Evolutionary conservation across 1,140 invertebrate genomes (phyloP).

Genomic region (Musca domestica): DNA sequence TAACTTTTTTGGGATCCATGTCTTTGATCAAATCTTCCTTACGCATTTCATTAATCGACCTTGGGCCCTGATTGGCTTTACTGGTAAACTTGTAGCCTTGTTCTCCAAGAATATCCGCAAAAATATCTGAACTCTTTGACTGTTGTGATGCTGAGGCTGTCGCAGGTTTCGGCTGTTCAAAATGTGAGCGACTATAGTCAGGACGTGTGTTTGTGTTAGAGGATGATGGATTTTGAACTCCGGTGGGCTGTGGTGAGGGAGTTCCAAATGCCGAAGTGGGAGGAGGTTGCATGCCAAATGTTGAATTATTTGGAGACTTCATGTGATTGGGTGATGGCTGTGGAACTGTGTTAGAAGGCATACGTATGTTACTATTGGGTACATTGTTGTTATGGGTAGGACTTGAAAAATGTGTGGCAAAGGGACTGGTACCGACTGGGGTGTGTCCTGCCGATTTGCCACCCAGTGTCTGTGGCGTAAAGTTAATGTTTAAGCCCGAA

Average conservation of each 20-base stretch:
- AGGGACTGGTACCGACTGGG: conserved; percentile 43
- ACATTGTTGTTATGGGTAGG: conserved; percentile 48
- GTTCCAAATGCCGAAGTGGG: neutral
- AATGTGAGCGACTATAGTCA: conserved; percentile 67
- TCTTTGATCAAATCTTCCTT: conserved; percentile 81
- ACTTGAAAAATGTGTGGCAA: conserved; percentile 54
- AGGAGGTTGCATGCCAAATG: neutral
- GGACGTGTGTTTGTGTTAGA: conserved; percentile 39
- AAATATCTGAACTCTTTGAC: conserved; percentile 67
- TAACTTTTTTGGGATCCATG: conserved; percentile 90
- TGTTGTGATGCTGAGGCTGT: conserved; percentile 38
- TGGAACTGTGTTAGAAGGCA: neutral
- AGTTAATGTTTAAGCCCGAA: conserved; percentile 48
- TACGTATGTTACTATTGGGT: neutral
- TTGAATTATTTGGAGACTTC: conserved; percentile 26
- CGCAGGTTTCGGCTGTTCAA: conserved; percentile 58
- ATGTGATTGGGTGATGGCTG: conserved; percentile 29
- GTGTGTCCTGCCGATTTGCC: conserved; percentile 38
- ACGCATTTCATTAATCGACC: conserved; percentile 90
- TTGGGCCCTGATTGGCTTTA: conserved; percentile 74
- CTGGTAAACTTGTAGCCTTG: conserved; percentile 81
- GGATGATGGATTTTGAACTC: conserved; percentile 5
- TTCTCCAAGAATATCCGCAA: conserved; percentile 85
- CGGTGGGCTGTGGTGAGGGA: no score
- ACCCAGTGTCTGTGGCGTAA: conserved; percentile 41